Evolutionary conservation across 2,888 invertebrate genomes (phyloP).

Genomic region (Iphiclides podalirius): DNA sequence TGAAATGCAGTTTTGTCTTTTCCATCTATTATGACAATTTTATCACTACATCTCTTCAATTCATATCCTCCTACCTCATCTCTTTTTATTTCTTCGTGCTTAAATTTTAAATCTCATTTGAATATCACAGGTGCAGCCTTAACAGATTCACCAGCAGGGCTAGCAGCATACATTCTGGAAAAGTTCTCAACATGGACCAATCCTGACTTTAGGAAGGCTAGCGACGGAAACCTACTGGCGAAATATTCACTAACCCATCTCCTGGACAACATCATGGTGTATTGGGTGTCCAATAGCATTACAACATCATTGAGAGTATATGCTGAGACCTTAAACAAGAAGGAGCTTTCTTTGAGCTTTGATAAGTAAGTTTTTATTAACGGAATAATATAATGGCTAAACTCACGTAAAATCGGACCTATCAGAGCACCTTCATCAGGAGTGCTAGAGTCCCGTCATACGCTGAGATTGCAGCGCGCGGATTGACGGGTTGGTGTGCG

Average conservation of each 20-base stretch:
- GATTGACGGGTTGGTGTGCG: too few relatives aligned
- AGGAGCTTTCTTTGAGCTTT: constrained; percentile 37
- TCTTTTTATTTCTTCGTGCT: too few relatives aligned
- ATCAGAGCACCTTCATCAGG: too few relatives aligned
- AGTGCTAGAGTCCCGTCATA: too few relatives aligned
- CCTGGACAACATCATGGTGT: constrained; percentile 78
- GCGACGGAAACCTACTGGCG: constrained; percentile 83
- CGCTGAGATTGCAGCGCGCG: too few relatives aligned
- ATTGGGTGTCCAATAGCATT: constrained; percentile 73
- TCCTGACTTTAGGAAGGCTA: constrained; percentile 63
- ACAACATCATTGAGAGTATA: constrained; percentile 79
- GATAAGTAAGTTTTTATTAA: constrained; percentile 55
- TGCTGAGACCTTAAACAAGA: constrained; percentile 74
- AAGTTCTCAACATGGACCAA: constrained; percentile 89
- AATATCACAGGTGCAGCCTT: constrained; percentile 83
- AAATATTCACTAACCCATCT: constrained; percentile 60
- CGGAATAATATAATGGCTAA: too few relatives aligned
- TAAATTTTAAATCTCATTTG: too few relatives aligned
- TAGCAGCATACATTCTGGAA: constrained; percentile 94
- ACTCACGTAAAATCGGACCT: too few relatives aligned
- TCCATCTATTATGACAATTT: too few relatives aligned
- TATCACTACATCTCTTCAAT: too few relatives aligned
- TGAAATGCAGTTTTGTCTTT: too few relatives aligned
- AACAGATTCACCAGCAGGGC: constrained; percentile 89
- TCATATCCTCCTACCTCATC: too few relatives aligned